A percentile compares a stretch with the other conserved stretches of the same genome.
These are phyloP conservation scores for Calyptomena viridis DNA, from an alignment of 2,113 vertebrate species.

Conservation along the genomic window DNA sequence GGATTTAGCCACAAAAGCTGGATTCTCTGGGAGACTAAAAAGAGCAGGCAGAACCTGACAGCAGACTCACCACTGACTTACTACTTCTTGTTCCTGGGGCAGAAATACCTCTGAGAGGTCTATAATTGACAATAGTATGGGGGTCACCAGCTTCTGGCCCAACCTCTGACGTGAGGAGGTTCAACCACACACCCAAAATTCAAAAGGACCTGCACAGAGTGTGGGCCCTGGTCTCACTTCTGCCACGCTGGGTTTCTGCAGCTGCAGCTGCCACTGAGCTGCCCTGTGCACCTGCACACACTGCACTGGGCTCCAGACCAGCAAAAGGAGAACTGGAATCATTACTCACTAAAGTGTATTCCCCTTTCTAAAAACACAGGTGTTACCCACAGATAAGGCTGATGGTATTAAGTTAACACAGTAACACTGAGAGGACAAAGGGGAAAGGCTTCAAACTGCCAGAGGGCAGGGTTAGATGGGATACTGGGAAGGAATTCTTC, in stretches of 20 bases:
- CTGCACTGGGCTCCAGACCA: background rate
- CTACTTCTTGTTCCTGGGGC: background rate
- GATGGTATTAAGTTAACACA: background rate
- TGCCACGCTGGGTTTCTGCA: background rate
- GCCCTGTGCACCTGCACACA: background rate
- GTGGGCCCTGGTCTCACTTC: background rate
- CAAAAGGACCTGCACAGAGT: background rate
- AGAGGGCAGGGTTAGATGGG: background rate
- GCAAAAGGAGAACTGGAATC: background rate
- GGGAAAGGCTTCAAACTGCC: background rate
- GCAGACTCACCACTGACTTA: background rate
- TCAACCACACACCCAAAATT: background rate
- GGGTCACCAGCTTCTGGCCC: background rate
- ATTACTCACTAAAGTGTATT: background rate
- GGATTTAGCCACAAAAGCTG: background rate
- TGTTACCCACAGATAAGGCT: background rate
- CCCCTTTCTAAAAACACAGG: background rate
- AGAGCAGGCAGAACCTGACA: background rate
- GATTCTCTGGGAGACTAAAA: background rate
- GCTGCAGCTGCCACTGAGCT: background rate
- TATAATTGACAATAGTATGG: fast-evolving
- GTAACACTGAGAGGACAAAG: background rate
- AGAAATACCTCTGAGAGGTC: background rate
- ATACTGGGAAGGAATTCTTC: background rate
- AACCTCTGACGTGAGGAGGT: background rate